Percentiles rank a stretch among this genome's conserved stretches.
Conservation (phyloP, 2,113 vertebrate species). For the Sander vitreus region DNA sequence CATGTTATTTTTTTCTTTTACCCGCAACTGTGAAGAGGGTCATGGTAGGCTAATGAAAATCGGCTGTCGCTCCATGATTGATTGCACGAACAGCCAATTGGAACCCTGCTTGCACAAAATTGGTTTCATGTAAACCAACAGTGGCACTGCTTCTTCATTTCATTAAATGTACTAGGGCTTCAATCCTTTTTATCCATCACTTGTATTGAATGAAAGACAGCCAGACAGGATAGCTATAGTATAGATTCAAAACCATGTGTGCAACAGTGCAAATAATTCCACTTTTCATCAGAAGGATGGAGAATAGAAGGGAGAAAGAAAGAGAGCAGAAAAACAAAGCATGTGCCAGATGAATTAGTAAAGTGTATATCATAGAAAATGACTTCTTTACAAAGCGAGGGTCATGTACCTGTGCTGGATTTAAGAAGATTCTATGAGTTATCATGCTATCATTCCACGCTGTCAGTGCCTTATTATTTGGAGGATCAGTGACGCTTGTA, state of each 20-base stretch:
- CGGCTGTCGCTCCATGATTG: slow-evolving; percentile 84
- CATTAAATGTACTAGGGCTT: slow-evolving; percentile 87
- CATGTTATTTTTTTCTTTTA: slow-evolving; percentile 60
- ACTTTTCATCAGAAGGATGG: slow-evolving; percentile 86
- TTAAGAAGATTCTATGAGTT: slow-evolving; percentile 91
- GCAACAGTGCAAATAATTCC: slow-evolving; percentile 86
- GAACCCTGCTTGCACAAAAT: slow-evolving; percentile 85
- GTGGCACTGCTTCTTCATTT: slow-evolving; percentile 85
- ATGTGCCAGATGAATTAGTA: slow-evolving; percentile 92
- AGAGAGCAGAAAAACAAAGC: slow-evolving; percentile 59
- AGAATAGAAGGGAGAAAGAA: slow-evolving; percentile 8
- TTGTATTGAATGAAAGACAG: slow-evolving; percentile 56
- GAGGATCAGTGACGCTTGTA: slow-evolving; percentile 91
- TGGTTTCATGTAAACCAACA: slow-evolving; percentile 88
- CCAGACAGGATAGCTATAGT: slow-evolving; percentile 81
- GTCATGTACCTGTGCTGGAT: slow-evolving; percentile 91
- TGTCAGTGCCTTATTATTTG: slow-evolving; percentile 94
- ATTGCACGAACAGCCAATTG: slow-evolving; percentile 88
- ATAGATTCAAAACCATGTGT: slow-evolving; percentile 92
- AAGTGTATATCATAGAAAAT: slow-evolving; percentile 87
- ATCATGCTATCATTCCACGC: slow-evolving; percentile 94
- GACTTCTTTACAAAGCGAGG: slow-evolving; percentile 90
- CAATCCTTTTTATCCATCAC: slow-evolving; percentile 50
- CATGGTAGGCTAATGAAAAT: slow-evolving; percentile 82
- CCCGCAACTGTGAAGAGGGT: slow-evolving; percentile 45